Evolutionary conservation across 2,113 vertebrate species (phyloP).

Genomic region (Neofelis nebulosa): DNA sequence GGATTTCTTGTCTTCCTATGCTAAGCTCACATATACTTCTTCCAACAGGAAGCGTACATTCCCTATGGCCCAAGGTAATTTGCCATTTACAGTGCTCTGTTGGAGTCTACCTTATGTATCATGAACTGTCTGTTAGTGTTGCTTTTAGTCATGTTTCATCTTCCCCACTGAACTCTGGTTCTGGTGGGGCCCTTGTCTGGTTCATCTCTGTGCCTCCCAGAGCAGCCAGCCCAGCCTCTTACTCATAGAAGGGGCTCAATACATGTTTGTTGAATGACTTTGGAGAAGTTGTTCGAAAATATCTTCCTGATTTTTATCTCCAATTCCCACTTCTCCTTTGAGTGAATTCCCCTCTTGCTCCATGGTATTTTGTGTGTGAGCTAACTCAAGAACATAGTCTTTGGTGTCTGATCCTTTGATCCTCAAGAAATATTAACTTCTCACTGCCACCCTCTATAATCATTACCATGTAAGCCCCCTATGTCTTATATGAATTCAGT

Average conservation of each 20-base stretch:
- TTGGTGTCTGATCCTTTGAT: background rate
- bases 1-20: background rate
- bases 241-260: background rate
- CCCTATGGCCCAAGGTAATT: background rate
- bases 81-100: background rate
- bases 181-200: background rate
- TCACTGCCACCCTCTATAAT: background rate
- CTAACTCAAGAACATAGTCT: background rate
- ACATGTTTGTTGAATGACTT: conserved; percentile 29
- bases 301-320: conserved; percentile 63
- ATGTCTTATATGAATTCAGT: background rate
- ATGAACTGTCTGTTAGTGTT: background rate
- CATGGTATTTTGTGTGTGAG: conserved; percentile 26
- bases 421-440: conserved; percentile 39
- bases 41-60: background rate
- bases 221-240: background rate
- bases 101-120: background rate
- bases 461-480: background rate
- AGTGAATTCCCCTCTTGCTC: conserved; percentile 62
- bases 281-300: conserved; percentile 66
- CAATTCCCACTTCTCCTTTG: conserved; percentile 67
- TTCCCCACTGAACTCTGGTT: background rate
- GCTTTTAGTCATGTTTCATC: background rate
- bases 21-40: background rate
- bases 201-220: background rate